Evolutionary conservation across 2,113 vertebrate genomes (phyloP).

Genomic region (Hiodon tergisus): DNA sequence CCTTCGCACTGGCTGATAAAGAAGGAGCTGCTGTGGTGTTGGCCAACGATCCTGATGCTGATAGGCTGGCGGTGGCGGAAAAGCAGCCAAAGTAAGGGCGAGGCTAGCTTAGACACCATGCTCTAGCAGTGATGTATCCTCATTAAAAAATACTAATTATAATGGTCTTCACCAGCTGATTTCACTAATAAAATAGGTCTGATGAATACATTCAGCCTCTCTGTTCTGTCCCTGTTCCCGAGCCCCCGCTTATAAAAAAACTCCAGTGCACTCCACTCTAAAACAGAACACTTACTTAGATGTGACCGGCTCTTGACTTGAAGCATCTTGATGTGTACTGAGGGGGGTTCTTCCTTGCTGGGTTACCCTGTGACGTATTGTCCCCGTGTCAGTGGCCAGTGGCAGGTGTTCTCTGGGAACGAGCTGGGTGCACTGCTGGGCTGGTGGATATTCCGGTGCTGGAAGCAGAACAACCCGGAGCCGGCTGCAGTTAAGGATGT

Average conservation of each 20-base stretch:
- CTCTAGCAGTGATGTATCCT: neutral
- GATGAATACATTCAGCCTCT: no score
- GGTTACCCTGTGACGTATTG: neutral
- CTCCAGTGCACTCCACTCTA: no score
- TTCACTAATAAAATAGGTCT: no score
- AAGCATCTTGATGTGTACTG: no score
- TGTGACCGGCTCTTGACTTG: no score
- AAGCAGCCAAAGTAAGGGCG: constrained; percentile 76
- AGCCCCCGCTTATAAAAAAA: no score
- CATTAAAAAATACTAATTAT: neutral
- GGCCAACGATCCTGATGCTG: constrained; percentile 94
- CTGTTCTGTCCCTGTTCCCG: no score
- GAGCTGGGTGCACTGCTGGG: constrained; percentile 88
- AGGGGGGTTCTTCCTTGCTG: neutral
- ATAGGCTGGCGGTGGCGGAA: constrained; percentile 89
- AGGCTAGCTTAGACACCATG: neutral
- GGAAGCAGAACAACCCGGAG: constrained; percentile 73
- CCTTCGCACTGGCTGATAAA: constrained; percentile 84
- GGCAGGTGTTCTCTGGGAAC: constrained; percentile 92
- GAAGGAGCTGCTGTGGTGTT: constrained; percentile 79
- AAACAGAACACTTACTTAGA: no score
- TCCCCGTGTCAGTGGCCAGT: constrained; percentile 68
- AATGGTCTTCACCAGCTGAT: neutral
- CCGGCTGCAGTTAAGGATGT: constrained; percentile 66
- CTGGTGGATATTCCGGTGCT: constrained; percentile 92